Evolutionary conservation across 2,888 invertebrate species (phyloP).

Genomic region (Agriopis marginaria): DNA sequence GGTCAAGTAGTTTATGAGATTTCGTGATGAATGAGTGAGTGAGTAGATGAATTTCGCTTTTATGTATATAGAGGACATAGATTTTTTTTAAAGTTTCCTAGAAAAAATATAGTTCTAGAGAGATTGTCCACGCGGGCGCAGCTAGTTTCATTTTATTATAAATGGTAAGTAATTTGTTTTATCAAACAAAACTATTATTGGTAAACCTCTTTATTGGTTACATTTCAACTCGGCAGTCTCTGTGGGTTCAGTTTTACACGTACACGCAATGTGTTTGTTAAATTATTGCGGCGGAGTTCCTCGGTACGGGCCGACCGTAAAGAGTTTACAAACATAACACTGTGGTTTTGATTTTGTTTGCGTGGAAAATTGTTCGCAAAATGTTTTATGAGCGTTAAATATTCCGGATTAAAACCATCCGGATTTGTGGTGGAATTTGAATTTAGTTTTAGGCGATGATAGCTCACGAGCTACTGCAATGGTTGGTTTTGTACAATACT

Average conservation of each 20-base stretch:
- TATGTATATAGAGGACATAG: too few relatives aligned
- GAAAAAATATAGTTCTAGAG: too few relatives aligned
- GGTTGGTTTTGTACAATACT: too few relatives aligned
- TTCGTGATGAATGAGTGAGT: too few relatives aligned
- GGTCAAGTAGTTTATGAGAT: too few relatives aligned
- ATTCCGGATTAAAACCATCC: slow-evolving; percentile 8
- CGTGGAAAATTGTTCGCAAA: slow-evolving; percentile 26
- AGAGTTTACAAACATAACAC: slow-evolving; percentile 24
- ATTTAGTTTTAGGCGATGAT: slow-evolving; percentile 9
- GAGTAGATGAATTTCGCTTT: too few relatives aligned
- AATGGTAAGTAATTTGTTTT: too few relatives aligned
- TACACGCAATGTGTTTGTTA: slow-evolving; percentile 21
- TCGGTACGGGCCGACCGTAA: slow-evolving; percentile 18
- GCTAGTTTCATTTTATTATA: too few relatives aligned
- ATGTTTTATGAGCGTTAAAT: slow-evolving; percentile 25
- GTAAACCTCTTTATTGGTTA: not conserved
- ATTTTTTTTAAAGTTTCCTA: too few relatives aligned
- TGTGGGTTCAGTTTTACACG: slow-evolving; percentile 16
- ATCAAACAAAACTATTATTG: not conserved
- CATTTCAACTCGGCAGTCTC: not conserved
- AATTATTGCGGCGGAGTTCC: slow-evolving; percentile 15
- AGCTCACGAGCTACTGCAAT: too few relatives aligned
- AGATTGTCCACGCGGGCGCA: too few relatives aligned
- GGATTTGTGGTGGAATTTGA: slow-evolving; percentile 10
- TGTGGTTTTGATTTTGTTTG: slow-evolving; percentile 32